Evolutionary conservation across 2,888 invertebrate genomes (phyloP), one percentile per base, ranked within the genome.

Genomic region (Cylindroiulus punctatus): DNA sequence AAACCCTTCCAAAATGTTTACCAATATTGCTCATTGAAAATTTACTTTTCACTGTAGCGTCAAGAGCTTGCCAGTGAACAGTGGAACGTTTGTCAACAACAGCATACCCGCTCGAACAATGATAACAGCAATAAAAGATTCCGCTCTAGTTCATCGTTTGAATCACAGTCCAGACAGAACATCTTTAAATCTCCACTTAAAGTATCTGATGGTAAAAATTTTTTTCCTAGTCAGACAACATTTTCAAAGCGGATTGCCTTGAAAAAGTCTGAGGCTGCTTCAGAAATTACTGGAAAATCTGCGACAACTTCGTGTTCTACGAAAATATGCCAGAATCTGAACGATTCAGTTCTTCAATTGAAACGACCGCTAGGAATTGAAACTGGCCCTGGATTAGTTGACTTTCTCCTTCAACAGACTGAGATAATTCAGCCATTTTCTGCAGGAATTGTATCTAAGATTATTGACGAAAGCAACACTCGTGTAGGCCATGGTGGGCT

Each of bases 171-270:
- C 10, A 76, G 76, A 0, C 76, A 76, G 30, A 76, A 76, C 30
- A 76, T 30, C 26, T 76, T 76, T 76, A 76, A 76, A 76, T 76
- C 76, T 30, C 76, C 76, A 30, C 30, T 76, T 12, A 76, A 76
- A 76, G 30, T 30, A 76, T 14, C 76, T 14, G 76, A 30, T 30
- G 76, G 30, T 22, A 76, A 30, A 26, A 22, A 65, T 65, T 1
- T 30, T 30, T 76, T 76, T 76, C 76, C 76, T 12, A 76, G 76
- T 30, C 76, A 76, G 76, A 30, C 3, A 8, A 76, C 76, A 30
- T 76, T 76, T 76, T 76, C 76, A 12, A 26, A 76, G 14, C 26
- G 76, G 26, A 76, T 76, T 17, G 26, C 22, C 1, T 12, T 26
- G 30, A 76, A 76, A 76, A 76, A 14, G 30, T 76, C 76, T 30